A percentile compares a stretch with the other conserved stretches of the same genome.
These are phyloP conservation scores for Diadumene lineata DNA, from an alignment of 92 coral and sea anemone genomes.

Conservation along the genomic window DNA sequence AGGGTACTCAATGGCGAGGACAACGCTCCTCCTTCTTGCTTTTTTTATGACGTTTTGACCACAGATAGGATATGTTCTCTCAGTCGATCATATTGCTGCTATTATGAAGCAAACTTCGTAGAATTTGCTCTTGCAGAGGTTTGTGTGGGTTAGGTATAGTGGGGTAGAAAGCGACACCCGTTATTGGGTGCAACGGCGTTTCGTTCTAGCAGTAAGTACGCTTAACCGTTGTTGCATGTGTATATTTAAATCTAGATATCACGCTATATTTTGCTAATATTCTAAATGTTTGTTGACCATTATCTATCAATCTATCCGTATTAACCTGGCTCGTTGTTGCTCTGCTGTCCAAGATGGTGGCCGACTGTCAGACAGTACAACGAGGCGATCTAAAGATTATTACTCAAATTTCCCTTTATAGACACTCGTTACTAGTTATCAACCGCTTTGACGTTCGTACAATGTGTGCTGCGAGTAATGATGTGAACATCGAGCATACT, in stretches of 20 bases:
- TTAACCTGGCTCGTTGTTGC: background rate
- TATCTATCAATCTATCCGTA: background rate
- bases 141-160: background rate
- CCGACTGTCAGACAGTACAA: slow-evolving; percentile 7
- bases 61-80: slow-evolving; percentile 21
- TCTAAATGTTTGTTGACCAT: background rate
- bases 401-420: slow-evolving; percentile 9
- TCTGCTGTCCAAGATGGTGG: slow-evolving; percentile 22
- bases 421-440: background rate
- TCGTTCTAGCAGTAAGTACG: no score
- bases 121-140: background rate
- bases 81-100: background rate
- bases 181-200: no score
- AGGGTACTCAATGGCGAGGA: slow-evolving; percentile 39
- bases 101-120: background rate
- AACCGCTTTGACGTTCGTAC: background rate
- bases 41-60: slow-evolving; percentile 32
- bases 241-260: background rate
- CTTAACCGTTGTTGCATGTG: no score
- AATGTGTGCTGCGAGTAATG: background rate
- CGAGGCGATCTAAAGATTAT: slow-evolving; percentile 21
- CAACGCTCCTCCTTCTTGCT: slow-evolving; percentile 51
- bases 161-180: no score
- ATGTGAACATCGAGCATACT: background rate
- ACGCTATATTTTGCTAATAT: background rate